Evolutionary conservation across 2,113 vertebrate genomes (phyloP).

Genomic region (Erythrocercus mccallii): DNA sequence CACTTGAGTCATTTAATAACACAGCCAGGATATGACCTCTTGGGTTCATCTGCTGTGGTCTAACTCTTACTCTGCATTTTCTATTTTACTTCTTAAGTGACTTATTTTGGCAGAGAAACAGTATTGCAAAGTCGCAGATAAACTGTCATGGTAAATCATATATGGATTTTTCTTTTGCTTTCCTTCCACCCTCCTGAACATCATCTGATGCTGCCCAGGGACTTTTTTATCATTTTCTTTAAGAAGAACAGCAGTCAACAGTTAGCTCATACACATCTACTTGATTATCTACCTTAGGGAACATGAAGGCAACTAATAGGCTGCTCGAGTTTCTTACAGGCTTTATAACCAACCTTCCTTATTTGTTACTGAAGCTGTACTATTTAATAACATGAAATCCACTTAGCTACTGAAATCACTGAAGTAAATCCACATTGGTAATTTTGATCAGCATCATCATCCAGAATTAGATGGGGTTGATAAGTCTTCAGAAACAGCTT

Average conservation of each 20-base stretch:
- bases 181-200: neutral
- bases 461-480: neutral
- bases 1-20: neutral
- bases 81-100: neutral
- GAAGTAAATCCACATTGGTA: neutral
- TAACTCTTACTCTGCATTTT: neutral
- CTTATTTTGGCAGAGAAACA: neutral
- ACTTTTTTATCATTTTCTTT: neutral
- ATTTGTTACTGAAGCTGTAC: neutral
- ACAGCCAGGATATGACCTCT: neutral
- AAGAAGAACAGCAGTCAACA: neutral
- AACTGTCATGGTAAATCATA: neutral
- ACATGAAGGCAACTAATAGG: neutral
- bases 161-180: neutral
- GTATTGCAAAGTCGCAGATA: neutral
- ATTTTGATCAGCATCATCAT: conserved; percentile 5
- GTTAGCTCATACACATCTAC: neutral
- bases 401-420: neutral
- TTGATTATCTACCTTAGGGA: neutral
- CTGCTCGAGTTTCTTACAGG: neutral
- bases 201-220: neutral
- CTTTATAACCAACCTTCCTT: neutral
- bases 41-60: neutral
- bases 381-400: conserved; percentile 31
- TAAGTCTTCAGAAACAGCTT: conserved; percentile 15